Evolutionary conservation across 23 tunicate genomes (phyloP).

Genomic region (Clavelina lepadiformis): DNA sequence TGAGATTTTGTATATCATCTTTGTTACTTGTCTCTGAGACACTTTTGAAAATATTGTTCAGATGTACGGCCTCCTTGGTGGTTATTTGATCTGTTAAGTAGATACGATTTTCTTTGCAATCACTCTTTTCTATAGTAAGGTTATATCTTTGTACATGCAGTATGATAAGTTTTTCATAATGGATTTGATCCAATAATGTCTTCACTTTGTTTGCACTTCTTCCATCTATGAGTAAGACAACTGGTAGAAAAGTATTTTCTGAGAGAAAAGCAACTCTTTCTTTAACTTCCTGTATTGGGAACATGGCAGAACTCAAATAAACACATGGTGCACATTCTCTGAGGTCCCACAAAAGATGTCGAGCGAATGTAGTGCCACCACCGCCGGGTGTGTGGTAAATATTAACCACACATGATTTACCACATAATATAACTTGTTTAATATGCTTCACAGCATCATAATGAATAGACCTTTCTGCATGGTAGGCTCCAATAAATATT

Average conservation of each 20-base stretch:
- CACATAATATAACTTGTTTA: too few relatives aligned
- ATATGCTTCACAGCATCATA: too few relatives aligned
- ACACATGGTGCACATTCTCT: slow-evolving; percentile 49
- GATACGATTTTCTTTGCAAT: background rate
- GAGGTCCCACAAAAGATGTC: slow-evolving; percentile 56
- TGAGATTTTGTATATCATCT: too few relatives aligned
- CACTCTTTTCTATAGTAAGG: background rate
- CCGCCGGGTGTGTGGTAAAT: slow-evolving; percentile 63
- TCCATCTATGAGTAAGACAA: slow-evolving; percentile 52
- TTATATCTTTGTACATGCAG: slow-evolving; percentile 56
- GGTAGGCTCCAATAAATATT: slow-evolving; percentile 6
- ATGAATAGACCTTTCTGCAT: slow-evolving; percentile 20
- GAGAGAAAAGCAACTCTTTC: slow-evolving; percentile 25
- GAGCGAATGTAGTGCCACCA: slow-evolving; percentile 65
- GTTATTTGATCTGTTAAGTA: slow-evolving; percentile 16
- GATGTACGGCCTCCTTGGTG: slow-evolving; percentile 4
- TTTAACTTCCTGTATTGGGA: slow-evolving; percentile 18
- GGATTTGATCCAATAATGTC: slow-evolving; percentile 20
- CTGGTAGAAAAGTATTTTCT: slow-evolving; percentile 40
- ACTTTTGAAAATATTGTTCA: slow-evolving; percentile 9
- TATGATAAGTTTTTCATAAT: slow-evolving; percentile 38
- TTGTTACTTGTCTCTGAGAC: slow-evolving; percentile 24
- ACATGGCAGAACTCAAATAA: slow-evolving; percentile 5
- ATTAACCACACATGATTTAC: slow-evolving; percentile 22
- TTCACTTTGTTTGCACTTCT: slow-evolving; percentile 38